Evolutionary conservation across 2,797 vertebrate species (phyloP).

Genomic region (Eulemur mongoz): DNA sequence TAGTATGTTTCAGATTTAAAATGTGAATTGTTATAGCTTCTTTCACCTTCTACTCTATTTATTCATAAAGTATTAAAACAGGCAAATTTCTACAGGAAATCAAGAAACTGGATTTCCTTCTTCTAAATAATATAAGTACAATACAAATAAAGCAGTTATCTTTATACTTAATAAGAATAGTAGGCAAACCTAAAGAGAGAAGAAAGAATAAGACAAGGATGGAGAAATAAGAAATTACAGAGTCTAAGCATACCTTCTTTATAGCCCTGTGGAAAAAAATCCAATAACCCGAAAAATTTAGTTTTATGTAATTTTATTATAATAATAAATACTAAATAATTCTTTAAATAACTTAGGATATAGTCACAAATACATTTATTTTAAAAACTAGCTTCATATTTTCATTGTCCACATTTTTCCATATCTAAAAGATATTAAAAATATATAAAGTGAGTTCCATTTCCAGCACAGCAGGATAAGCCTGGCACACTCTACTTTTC

Average conservation of each 20-base stretch:
- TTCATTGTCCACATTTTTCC: not conserved
- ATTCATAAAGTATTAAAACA: not conserved
- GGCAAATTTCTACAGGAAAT: constrained; percentile 4
- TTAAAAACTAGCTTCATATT: not conserved
- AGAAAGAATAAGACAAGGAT: not conserved
- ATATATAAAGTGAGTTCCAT: not conserved
- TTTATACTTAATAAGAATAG: not conserved
- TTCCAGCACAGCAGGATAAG: not conserved
- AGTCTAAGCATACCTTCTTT: not conserved
- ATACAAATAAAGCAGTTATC: not conserved
- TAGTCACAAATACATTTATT: not conserved
- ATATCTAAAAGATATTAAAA: not conserved
- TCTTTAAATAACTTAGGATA: not conserved
- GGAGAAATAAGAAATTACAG: not conserved
- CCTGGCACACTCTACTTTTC: not conserved
- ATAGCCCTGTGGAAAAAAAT: not conserved
- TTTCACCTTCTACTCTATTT: constrained; percentile 16
- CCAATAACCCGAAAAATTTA: not conserved
- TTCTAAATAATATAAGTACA: not conserved
- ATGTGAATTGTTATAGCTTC: not conserved
- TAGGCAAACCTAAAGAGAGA: not conserved
- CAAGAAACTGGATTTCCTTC: not conserved
- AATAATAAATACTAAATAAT: not conserved
- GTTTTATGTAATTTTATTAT: not conserved
- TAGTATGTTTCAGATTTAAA: not conserved